Percentiles rank a stretch among this genome's conserved stretches.
These are phyloP conservation scores for Lytechinus pictus DNA, from an alignment of 35 echinoderm and acorn worm genomes.

Conservation along the genomic window DNA sequence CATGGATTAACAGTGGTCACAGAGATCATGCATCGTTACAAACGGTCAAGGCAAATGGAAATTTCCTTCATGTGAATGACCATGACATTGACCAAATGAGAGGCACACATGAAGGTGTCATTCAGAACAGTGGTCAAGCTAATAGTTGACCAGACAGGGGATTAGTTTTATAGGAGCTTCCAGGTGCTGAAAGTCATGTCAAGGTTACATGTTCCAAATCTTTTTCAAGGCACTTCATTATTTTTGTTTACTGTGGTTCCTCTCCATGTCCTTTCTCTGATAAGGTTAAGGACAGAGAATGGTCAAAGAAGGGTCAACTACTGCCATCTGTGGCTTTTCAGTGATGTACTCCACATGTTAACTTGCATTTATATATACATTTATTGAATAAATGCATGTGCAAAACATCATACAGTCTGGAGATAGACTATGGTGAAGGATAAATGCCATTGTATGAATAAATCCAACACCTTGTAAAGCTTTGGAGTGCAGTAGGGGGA, in stretches of 20 bases:
- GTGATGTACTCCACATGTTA: neutral
- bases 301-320: too few species aligned
- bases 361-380: neutral
- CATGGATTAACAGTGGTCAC: neutral
- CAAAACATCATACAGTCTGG: neutral
- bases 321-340: neutral
- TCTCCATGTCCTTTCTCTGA: too few species aligned
- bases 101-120: neutral
- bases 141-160: neutral
- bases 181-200: neutral
- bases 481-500: too few species aligned
- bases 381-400: neutral
- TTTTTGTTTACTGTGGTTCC: too few species aligned
- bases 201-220: neutral
- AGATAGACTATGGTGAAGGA: neutral
- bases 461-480: neutral
- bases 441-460: neutral
- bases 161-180: neutral
- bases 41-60: neutral
- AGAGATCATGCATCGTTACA: too few species aligned
- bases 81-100: neutral
- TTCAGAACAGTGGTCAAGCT: neutral
- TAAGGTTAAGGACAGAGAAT: too few species aligned
- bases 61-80: neutral
- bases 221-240: neutral